Evolutionary conservation across 2,113 vertebrate species (phyloP).

Genomic region (Cromileptes altivelis): DNA sequence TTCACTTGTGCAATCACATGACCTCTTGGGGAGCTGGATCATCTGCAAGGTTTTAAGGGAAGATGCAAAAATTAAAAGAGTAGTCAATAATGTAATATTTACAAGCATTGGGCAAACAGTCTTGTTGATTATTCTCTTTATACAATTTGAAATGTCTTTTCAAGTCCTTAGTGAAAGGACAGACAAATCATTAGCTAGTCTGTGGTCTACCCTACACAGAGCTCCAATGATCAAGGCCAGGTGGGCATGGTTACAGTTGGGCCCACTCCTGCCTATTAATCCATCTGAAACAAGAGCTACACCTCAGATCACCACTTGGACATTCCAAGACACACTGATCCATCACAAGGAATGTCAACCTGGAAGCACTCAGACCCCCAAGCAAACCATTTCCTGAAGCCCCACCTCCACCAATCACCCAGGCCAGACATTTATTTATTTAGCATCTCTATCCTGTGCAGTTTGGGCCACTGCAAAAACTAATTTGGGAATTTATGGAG

Average conservation of each 20-base stretch:
- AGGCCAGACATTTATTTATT: constrained; percentile 76
- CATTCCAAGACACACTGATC: constrained; percentile 72
- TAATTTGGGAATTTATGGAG: constrained; percentile 68
- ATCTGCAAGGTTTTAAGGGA: not conserved
- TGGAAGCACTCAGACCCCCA: constrained; percentile 78
- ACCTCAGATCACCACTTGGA: constrained; percentile 63
- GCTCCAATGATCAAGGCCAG: constrained; percentile 61
- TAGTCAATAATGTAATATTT: not conserved
- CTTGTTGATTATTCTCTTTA: not conserved
- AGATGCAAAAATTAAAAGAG: not conserved
- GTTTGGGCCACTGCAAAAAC: constrained; percentile 64
- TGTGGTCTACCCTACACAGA: constrained; percentile 36
- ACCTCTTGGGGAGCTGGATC: not conserved
- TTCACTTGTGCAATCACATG: not conserved
- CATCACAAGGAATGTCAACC: constrained; percentile 75
- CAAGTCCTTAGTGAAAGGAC: constrained; percentile 17
- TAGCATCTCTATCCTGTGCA: constrained; percentile 61
- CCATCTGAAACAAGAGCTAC: constrained; percentile 66
- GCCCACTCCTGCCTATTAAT: constrained; percentile 45
- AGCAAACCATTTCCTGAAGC: constrained; percentile 76
- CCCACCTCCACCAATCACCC: constrained; percentile 60
- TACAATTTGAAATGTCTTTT: not conserved
- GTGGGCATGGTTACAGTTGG: constrained; percentile 59
- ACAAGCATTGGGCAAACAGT: not conserved
- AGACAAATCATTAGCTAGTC: not conserved